Percentiles rank a stretch among this genome's conserved stretches.
phyloP scores from a whole-genome alignment of 2,888 invertebrate genomes.

The Ophion ellenae region DNA sequence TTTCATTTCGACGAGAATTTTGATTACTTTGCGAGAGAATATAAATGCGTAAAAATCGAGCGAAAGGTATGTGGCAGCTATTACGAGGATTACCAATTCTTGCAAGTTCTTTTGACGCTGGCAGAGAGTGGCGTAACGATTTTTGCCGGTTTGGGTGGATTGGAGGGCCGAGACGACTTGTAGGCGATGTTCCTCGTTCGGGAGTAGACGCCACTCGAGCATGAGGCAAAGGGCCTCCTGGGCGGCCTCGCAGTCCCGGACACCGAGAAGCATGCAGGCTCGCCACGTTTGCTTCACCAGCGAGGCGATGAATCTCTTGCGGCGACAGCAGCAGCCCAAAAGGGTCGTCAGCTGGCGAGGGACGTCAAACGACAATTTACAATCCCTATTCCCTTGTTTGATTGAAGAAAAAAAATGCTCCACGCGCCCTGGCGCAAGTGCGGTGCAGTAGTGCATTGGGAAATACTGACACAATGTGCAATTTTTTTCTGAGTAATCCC shows the following conservation, averaged over 20 bases:
- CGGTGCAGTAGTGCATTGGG: too few species aligned
- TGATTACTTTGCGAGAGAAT: too few species aligned
- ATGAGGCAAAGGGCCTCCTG: slow-evolving; percentile 90
- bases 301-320: slow-evolving; percentile 89
- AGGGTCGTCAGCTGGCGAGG: slow-evolving; percentile 86
- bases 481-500: too few species aligned
- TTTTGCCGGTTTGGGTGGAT: slow-evolving; percentile 88
- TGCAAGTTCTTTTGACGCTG: slow-evolving; percentile 90
- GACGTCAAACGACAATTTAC: slow-evolving; percentile 11
- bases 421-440: too few species aligned
- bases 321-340: slow-evolving; percentile 89
- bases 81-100: slow-evolving; percentile 86
- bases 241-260: slow-evolving; percentile 88
- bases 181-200: slow-evolving; percentile 86
- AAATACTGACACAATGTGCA: too few species aligned
- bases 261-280: slow-evolving; percentile 89
- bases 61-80: too few species aligned
- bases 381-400: not conserved
- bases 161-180: slow-evolving; percentile 91
- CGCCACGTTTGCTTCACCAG: slow-evolving; percentile 88
- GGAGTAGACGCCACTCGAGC: slow-evolving; percentile 90
- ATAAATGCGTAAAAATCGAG: too few species aligned
- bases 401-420: not conserved
- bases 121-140: slow-evolving; percentile 89
- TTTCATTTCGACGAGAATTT: too few species aligned